phyloP scores from a whole-genome alignment of 2,797 vertebrate species.

The Mus minutoides region DNA sequence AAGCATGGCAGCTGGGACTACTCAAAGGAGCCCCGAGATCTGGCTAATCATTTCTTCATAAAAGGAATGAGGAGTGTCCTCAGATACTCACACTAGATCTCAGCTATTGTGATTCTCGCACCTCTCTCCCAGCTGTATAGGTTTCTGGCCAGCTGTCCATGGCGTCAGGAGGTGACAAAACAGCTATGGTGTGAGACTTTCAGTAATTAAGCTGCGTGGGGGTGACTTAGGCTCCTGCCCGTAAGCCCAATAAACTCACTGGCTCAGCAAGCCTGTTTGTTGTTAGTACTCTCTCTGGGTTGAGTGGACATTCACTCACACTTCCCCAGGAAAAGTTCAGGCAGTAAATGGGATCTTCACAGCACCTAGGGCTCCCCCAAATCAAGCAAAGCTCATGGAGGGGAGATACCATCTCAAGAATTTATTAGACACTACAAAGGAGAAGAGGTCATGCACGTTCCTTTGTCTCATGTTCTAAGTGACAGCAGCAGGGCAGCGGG shows the following conservation, averaged over 20 bases:
- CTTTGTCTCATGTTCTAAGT: constrained; percentile 44
- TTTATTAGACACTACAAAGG: constrained; percentile 34
- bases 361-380: neutral
- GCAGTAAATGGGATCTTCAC: neutral
- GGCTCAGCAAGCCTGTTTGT: neutral
- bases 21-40: neutral
- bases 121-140: too few species aligned
- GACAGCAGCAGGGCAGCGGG: neutral
- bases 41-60: neutral
- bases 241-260: neutral
- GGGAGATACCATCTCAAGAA: constrained; percentile 12
- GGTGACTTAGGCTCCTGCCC: neutral
- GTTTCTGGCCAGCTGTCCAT: neutral
- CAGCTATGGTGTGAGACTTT: neutral
- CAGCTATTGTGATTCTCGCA: neutral
- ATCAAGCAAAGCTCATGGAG: constrained; percentile 43
- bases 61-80: neutral
- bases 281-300: neutral
- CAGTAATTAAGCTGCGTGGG: neutral
- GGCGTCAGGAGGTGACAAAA: neutral
- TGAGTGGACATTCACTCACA: neutral
- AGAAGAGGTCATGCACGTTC: constrained; percentile 28
- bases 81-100: neutral
- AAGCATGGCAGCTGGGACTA: neutral
- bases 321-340: neutral